A percentile compares a stretch with the other conserved stretches of the same genome.
Conservation (phyloP, 2,888 invertebrate species). For the Myathropa florea region DNA sequence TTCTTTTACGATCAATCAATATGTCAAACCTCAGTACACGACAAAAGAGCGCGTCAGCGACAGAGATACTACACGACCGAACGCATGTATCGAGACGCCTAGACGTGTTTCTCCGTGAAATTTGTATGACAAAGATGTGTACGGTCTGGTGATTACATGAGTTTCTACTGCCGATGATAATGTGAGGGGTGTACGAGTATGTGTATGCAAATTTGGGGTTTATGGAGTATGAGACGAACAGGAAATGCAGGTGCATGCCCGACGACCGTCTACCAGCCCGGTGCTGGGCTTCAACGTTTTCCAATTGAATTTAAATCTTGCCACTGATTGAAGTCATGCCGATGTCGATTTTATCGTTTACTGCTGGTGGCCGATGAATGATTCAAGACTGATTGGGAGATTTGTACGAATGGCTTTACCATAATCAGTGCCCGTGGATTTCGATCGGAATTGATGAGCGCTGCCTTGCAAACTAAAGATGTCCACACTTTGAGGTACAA, state of each 20-base stretch:
- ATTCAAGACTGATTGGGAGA: constrained; percentile 4
- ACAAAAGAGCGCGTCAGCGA: constrained; percentile 9
- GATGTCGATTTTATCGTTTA: constrained; percentile 22
- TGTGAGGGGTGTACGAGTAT: constrained; percentile 16
- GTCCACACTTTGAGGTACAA: neutral
- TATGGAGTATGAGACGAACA: constrained; percentile 5
- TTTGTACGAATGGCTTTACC: neutral
- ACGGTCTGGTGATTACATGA: neutral
- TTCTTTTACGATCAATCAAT: constrained; percentile 61
- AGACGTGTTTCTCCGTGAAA: constrained; percentile 7
- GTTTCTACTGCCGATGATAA: constrained; percentile 1
- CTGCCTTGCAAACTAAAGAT: neutral
- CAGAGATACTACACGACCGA: constrained; percentile 12
- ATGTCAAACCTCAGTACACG: constrained; percentile 46
- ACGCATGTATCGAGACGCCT: constrained; percentile 17
- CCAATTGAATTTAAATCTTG: constrained; percentile 39
- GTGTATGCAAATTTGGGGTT: constrained; percentile 49
- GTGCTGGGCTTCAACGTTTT: neutral
- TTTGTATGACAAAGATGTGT: constrained; percentile 65
- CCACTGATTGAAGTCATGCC: constrained; percentile 36
- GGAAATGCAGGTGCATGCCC: constrained; percentile 35
- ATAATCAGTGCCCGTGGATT: constrained; percentile 1
- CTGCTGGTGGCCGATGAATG: constrained; percentile 29
- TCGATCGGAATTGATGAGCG: neutral
- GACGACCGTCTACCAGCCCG: neutral